Conservation (phyloP, 2,113 vertebrate species). For the Vidua chalybeata region DNA sequence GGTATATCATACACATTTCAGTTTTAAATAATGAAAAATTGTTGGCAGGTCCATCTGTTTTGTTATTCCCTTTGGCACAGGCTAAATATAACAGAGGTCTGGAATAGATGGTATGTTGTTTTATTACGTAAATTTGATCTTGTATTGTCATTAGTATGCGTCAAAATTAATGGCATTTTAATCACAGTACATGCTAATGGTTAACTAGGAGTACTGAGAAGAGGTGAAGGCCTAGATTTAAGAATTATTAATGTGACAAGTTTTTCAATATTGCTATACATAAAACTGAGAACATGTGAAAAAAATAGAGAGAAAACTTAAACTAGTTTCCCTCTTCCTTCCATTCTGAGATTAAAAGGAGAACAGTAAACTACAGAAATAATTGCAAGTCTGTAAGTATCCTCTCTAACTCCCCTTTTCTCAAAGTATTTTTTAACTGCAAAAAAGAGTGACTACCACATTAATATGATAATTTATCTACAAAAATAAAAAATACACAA, state of each 20-base stretch:
- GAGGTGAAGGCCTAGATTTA: not conserved
- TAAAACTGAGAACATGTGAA: not conserved
- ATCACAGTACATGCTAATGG: not conserved
- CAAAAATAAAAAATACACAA: not conserved
- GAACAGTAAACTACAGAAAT: not conserved
- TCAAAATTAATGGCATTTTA: constrained; percentile 48
- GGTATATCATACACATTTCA: not conserved
- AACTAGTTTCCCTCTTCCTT: not conserved
- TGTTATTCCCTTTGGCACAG: not conserved
- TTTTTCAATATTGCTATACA: not conserved
- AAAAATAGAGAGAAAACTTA: too few species aligned
- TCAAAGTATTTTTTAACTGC: not conserved
- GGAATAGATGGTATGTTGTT: not conserved
- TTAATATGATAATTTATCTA: not conserved
- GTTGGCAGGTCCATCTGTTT: not conserved
- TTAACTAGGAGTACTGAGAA: not conserved
- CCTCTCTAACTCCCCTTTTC: not conserved
- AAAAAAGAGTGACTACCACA: not conserved
- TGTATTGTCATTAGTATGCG: not conserved
- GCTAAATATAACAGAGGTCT: not conserved
- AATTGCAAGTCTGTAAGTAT: not conserved
- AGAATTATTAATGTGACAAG: not conserved
- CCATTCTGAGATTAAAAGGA: not conserved
- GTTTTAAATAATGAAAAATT: not conserved
- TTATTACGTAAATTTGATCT: constrained; percentile 1